phyloP scores from a whole-genome alignment of 2,113 vertebrate genomes.

The Stercorarius parasiticus region DNA sequence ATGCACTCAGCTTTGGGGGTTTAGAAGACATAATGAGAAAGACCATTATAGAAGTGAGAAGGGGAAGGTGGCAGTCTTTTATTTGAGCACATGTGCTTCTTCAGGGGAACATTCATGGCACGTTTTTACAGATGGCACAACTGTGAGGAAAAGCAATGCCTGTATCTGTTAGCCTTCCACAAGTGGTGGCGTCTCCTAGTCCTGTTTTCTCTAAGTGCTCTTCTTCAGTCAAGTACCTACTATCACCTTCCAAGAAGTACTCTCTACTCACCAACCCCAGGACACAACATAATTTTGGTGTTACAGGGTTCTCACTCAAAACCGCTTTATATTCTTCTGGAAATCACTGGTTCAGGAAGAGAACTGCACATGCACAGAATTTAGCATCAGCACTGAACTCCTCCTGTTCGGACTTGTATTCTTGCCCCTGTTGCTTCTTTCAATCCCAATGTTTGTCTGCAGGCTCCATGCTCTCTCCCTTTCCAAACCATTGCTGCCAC shows the following conservation, averaged over 20 bases:
- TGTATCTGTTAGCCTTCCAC: not conserved
- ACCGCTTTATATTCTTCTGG: not conserved
- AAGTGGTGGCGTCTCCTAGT: not conserved
- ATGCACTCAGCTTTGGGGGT: not conserved
- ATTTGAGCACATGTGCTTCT: not conserved
- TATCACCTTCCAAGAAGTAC: not conserved
- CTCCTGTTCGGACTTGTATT: not conserved
- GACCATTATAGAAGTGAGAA: not conserved
- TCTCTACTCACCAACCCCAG: not conserved
- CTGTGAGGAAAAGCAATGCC: not conserved
- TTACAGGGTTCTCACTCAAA: not conserved
- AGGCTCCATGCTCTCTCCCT: not conserved
- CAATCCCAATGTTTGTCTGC: not conserved
- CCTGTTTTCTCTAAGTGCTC: not conserved
- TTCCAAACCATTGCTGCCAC: not conserved
- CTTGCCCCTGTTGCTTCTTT: not conserved
- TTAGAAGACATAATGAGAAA: not conserved
- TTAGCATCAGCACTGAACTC: not conserved
- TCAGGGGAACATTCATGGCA: not conserved
- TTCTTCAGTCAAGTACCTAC: not conserved
- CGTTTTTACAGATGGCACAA: not conserved
- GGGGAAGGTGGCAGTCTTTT: not conserved
- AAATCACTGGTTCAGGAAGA: not conserved
- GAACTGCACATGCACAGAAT: not conserved
- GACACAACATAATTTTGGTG: not conserved